Evolutionary conservation across 1,140 invertebrate genomes (phyloP), one percentile per base, ranked within the genome.

Genomic region (Plectrocnemia conspersa): DNA sequence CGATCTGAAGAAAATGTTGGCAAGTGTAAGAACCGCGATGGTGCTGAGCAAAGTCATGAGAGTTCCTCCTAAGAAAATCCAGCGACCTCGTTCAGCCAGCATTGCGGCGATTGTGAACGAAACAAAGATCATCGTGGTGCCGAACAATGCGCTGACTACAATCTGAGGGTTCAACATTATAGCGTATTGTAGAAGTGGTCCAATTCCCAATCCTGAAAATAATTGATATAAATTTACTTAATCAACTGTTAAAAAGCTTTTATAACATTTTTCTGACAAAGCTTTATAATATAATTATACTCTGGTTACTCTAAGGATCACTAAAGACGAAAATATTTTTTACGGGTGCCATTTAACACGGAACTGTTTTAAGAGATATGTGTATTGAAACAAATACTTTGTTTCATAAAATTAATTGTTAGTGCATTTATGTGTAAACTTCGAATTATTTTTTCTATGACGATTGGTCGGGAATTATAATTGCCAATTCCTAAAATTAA

Each of bases 61-160:
- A 48, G 86, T 82, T 1, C 83, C 86, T 41, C 86, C 89, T 19
- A 91, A 79, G 68, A 88, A 95, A 6, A 98, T 71, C 80, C 85
- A 98, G 62, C 84, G 83, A 42, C 93, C 89, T 58, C 89, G 81
- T 52, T 86, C 82, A 40, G 87, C 89, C 58, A 92, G 78, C 61
- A 97, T 78, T 3, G 95, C 84, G 32, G 88, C 83, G 59, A 97
- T 68, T 13, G 89, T 88, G 73, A 98, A 96, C 59, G 90, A 92
- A 5, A 86, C 82, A 73, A 98, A 98, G 18, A 97, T 84, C 3
- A 95, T 71, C 29, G 84, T 80, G 1, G 94, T 96, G 49, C 85
- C 86, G 52, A 94, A 68, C 40, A 97, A 77, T 11, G 94, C 92
- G 23, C 91, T 93, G 1, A 92, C 72, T 49, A 98, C 84, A 56